Base-by-base conservation (phyloP, 1,140 invertebrate species). In the Dufourea novaeangliae region DNA sequence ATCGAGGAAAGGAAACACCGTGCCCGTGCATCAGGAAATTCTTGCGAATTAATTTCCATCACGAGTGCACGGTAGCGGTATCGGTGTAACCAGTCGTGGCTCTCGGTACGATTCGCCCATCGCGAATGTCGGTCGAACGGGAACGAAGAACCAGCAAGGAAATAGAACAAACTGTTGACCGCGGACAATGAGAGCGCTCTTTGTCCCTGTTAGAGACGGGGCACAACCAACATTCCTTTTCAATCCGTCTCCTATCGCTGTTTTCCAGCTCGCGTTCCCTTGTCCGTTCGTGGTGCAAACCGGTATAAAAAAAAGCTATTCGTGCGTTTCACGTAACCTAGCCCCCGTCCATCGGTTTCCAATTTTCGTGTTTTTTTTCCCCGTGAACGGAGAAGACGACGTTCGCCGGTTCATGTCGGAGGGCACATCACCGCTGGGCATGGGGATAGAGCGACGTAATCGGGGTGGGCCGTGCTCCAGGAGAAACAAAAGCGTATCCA, bases 401-500 rank as follows among this genome's bases (percentile, higher is more conserved):
- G 69, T 61, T 34, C 52, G n/a, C 27, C 41, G 69, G 32, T 34
- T 22, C n/a, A 52, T 11, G n/a, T n/a, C n/a, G n/a, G n/a, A n/a
- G n/a, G n/a, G n/a, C n/a, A n/a, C n/a, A n/a, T n/a, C n/a, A n/a
- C n/a, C n/a, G n/a, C n/a, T n/a, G n/a, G n/a, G n/a, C n/a, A n/a
- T n/a, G n/a, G n/a, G n/a, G n/a, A n/a, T 4, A 5, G 61, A 50
- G 39, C 68, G 54, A 37, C 37, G 66, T 72, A 77, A 82, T 84
- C 74, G 73, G 46, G 67, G 61, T 59, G 67, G 76, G 62, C 46
- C n/a, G 41, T 2, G 46, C 20, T 76, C 69, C 74, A 66, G 76
- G 44, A 69, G n/a, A 78, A 86, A 78, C 72, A 64, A 73, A 73
- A 82, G 80, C 74, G 79, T 54, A 56, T 75, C 68, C 32, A n/a